Conservation (phyloP, 2,113 vertebrate species). For the Diadophis punctatus region DNA sequence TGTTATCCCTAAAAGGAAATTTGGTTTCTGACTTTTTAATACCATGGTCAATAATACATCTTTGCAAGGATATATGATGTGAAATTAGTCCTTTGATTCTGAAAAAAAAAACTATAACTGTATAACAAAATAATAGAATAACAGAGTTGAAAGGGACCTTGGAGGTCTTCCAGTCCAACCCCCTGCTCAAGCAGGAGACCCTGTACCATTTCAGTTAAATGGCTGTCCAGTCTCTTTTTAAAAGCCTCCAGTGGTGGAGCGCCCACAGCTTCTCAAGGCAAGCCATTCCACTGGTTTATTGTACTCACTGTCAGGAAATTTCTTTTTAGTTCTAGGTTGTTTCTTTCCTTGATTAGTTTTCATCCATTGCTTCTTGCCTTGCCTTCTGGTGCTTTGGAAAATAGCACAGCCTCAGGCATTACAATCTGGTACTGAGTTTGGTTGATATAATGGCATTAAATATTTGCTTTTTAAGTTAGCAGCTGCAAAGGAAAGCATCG, state of each 20-base stretch:
- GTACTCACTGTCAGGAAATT: background rate
- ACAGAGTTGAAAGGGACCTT: background rate
- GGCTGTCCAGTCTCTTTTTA: background rate
- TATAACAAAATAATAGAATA: background rate
- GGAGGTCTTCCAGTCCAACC: background rate
- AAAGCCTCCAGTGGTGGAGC: background rate
- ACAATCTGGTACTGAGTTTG: no score
- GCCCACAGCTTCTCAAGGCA: background rate
- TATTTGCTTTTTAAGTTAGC: background rate
- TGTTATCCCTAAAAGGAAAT: background rate
- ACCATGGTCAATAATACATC: background rate
- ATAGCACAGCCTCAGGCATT: background rate
- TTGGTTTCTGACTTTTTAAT: background rate
- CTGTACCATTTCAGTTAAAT: background rate
- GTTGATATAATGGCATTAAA: background rate
- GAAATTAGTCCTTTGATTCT: background rate
- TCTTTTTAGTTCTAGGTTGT: background rate
- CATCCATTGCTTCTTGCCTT: background rate
- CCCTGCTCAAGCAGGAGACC: no score
- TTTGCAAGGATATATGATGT: background rate
- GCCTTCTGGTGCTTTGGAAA: background rate
- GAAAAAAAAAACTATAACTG: background rate
- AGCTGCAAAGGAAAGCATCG: background rate
- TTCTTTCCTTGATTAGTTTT: background rate
- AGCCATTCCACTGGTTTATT: background rate